These are phyloP conservation scores for Ceyx melanurus DNA, from an alignment of 2,113 vertebrate genomes.

Conservation along the genomic window DNA sequence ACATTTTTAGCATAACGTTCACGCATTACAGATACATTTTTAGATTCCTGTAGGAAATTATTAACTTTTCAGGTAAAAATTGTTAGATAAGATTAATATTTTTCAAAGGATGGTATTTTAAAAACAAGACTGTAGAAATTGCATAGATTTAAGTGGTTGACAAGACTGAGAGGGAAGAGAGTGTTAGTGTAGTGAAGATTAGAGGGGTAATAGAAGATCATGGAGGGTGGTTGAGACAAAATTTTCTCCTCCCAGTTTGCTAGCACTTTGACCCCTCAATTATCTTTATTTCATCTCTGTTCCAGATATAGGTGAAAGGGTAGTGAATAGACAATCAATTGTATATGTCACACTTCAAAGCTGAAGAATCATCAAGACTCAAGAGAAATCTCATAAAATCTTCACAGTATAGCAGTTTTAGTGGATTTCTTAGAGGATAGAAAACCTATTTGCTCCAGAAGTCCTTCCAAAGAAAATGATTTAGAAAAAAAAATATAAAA, in stretches of 20 bases:
- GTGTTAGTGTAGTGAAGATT: not conserved
- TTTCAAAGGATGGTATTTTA: not conserved
- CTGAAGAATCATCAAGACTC: not conserved
- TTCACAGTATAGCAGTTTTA: not conserved
- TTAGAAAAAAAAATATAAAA: constrained; percentile 12
- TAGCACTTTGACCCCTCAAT: not conserved
- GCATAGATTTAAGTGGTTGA: not conserved
- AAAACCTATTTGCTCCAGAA: constrained; percentile 41
- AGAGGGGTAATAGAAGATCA: not conserved
- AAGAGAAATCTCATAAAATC: constrained; percentile 13
- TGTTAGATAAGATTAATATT: not conserved
- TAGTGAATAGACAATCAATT: not conserved
- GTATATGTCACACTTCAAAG: not conserved
- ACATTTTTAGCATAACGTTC: not conserved
- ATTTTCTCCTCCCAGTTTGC: not conserved
- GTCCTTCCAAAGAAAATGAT: not conserved
- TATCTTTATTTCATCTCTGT: not conserved
- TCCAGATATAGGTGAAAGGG: not conserved
- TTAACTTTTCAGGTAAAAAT: not conserved
- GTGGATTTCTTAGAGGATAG: constrained; percentile 19
- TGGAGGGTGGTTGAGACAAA: not conserved
- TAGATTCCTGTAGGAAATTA: not conserved
- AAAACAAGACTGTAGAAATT: not conserved
- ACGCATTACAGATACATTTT: not conserved
- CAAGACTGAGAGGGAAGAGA: not conserved